Evolutionary conservation across 1,140 invertebrate genomes (phyloP), one percentile per base, ranked within the genome.

Genomic region (Nixonia krombeini): DNA sequence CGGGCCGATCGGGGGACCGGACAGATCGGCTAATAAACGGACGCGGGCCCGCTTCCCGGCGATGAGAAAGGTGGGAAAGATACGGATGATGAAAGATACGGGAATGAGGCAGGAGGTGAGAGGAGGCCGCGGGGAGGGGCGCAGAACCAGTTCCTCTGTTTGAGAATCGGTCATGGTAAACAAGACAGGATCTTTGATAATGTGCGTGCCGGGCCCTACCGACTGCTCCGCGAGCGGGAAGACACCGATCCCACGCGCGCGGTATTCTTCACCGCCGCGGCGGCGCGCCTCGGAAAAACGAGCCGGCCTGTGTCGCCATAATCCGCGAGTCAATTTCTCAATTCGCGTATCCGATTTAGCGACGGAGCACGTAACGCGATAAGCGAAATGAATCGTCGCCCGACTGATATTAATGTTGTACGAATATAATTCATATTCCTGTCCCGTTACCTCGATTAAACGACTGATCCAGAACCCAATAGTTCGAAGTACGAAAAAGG

Each of bases 131-230:
- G 35, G 4, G 12, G 47, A 18, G 42, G 47, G 29, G 33, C 13
- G 17, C 23, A 41, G 46, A 73, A 69, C 67, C 59, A 58, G 67
- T 75, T 71, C 46, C 35, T 41, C 12, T 68, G 45, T 62, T 61
- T 41, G 40, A 44, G 56, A 40, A 41, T 56, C 50, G 44, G 50
- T 56, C 53, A 45, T 26, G 38, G 55, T 57, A 72, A 73, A 74
- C 70, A 41, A 73, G 73, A 58, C 23, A 35, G 49, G 58, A 55
- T 47, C 44, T 62, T 58, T 56, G 57, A 72, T 73, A 69, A 70
- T 47, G 63, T 61, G 64, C 64, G 26, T 41, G 33, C 15, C 12
- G 13, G 23, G 23, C n/a, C 57, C 41, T 65, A 51, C 57, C 53
- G 67, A 68, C 70, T 75, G 73, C 70, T 75, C 70, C 49, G 28